These are phyloP conservation scores for Conus ventricosus DNA, from an alignment of 1,140 invertebrate species.

Conservation along the genomic window DNA sequence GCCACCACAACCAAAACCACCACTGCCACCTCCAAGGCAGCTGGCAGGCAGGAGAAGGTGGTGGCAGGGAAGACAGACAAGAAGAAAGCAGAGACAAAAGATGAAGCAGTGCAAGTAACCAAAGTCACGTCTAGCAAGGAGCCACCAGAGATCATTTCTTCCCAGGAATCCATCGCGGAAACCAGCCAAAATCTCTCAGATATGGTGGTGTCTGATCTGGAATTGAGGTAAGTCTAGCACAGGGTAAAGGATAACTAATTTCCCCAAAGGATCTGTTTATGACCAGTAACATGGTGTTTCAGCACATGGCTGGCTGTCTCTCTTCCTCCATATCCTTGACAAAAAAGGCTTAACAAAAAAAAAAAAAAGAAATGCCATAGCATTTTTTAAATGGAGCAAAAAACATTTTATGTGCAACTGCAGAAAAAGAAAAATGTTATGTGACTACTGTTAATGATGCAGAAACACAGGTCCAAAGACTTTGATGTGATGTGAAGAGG, in stretches of 20 bases:
- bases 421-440: too few species aligned
- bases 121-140: not conserved
- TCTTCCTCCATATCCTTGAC: too few species aligned
- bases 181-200: not conserved
- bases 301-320: too few species aligned
- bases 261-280: not conserved
- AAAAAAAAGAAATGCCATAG: too few species aligned
- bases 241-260: not conserved
- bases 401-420: too few species aligned
- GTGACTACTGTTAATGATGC: too few species aligned
- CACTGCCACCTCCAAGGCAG: not conserved
- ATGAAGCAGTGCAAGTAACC: not conserved
- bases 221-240: not conserved
- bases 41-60: too few species aligned
- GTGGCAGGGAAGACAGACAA: not conserved
- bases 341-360: too few species aligned
- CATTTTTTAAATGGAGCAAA: too few species aligned
- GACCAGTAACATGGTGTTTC: too few species aligned
- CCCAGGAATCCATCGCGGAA: not conserved
- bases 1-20: not conserved
- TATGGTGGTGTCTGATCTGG: constrained; percentile 4
- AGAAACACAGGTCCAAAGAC: too few species aligned
- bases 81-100: not conserved
- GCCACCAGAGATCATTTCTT: not conserved
- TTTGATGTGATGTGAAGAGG: too few species aligned